A percentile compares a stretch with the other conserved stretches of the same genome.
phyloP scores from a whole-genome alignment of 2,888 invertebrate species.

The Ernsta delagoae region DNA sequence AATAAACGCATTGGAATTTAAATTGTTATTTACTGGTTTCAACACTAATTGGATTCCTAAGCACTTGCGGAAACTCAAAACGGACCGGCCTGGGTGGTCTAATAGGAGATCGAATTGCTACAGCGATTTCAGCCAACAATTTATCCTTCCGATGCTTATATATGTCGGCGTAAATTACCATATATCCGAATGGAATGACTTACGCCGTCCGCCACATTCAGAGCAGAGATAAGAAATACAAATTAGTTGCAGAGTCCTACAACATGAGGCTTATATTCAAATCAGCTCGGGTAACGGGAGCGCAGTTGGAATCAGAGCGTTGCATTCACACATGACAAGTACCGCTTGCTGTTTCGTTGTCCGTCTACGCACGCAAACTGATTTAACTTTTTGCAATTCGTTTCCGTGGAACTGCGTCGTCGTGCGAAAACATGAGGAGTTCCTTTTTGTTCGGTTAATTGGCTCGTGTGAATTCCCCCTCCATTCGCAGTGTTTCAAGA shows the following conservation, averaged over 20 bases:
- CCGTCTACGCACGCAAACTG: conserved; percentile 63
- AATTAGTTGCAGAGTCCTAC: conserved; percentile 31
- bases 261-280: conserved; percentile 42
- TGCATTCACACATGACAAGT: conserved; percentile 75
- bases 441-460: conserved; percentile 34
- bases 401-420: conserved; percentile 53
- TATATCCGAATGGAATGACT: conserved; percentile 18
- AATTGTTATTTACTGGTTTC: conserved; percentile 10
- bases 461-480: conserved; percentile 30
- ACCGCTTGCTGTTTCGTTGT: conserved; percentile 57
- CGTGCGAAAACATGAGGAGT: conserved; percentile 51
- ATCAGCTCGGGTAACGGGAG: conserved; percentile 57
- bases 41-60: conserved; percentile 24
- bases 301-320: conserved; percentile 70
- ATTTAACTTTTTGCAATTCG: conserved; percentile 65
- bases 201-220: conserved; percentile 18
- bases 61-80: conserved; percentile 16
- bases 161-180: conserved; percentile 28
- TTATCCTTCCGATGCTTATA: conserved; percentile 19
- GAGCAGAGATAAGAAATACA: conserved; percentile 28
- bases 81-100: conserved; percentile 25
- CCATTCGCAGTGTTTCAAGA: conserved; percentile 1
- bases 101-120: conserved; percentile 10
- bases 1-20: background rate
- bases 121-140: conserved; percentile 20